Conservation (phyloP, 2,113 vertebrate species). For the Equus quagga region DNA sequence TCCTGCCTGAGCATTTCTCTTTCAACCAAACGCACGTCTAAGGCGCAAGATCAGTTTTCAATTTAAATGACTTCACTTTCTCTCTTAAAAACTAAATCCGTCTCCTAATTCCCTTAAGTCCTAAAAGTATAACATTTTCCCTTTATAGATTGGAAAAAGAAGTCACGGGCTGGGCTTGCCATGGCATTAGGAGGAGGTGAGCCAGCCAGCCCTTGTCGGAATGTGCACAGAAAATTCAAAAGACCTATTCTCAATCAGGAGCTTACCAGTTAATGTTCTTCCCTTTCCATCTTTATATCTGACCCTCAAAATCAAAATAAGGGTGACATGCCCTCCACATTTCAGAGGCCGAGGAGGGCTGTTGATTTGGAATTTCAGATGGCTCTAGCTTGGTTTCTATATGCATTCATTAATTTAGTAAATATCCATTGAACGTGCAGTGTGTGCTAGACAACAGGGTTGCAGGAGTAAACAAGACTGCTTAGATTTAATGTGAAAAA, state of each 20-base stretch:
- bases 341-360: background rate
- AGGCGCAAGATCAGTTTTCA: slow-evolving; percentile 48
- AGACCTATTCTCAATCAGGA: background rate
- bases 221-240: background rate
- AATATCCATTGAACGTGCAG: background rate
- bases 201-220: background rate
- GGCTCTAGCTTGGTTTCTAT: background rate
- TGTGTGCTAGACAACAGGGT: background rate
- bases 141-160: slow-evolving; percentile 20
- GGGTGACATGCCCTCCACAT: accelerated
- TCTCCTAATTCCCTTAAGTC: slow-evolving; percentile 56
- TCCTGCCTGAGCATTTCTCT: background rate
- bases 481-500: background rate
- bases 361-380: background rate
- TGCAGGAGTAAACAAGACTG: background rate
- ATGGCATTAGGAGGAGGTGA: background rate
- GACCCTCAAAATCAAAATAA: background rate
- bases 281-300: background rate
- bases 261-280: background rate
- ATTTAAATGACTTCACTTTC: slow-evolving; percentile 68
- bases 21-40: background rate
- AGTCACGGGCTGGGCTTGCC: background rate
- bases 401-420: background rate
- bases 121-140: slow-evolving; percentile 49
- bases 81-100: slow-evolving; percentile 62